Percentiles rank a stretch among this genome's conserved stretches.
These are phyloP conservation scores for Oryzias melastigma DNA, from an alignment of 2,113 vertebrate genomes.

Conservation along the genomic window DNA sequence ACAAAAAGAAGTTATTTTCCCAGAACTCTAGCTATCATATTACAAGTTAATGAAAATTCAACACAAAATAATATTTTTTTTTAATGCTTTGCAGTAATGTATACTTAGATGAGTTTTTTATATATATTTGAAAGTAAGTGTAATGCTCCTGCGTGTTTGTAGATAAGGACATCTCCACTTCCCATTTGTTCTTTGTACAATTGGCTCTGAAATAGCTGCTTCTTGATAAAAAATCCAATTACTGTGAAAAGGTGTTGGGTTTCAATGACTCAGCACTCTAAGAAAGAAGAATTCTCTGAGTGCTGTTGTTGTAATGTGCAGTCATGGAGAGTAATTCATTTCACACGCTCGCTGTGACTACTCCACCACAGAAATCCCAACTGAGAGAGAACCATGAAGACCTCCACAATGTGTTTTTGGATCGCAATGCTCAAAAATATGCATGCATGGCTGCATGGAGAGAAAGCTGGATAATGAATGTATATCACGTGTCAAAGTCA, in stretches of 20 bases:
- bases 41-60: no score
- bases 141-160: neutral
- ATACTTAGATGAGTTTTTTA: no score
- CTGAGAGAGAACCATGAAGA: no score
- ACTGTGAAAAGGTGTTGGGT: conserved; percentile 12
- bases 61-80: no score
- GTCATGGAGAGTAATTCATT: conserved; percentile 33
- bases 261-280: conserved; percentile 15
- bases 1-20: no score
- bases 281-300: conserved; percentile 16
- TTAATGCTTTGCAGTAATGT: no score
- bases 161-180: neutral
- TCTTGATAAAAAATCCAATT: conserved; percentile 40
- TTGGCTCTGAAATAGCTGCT: conserved; percentile 18
- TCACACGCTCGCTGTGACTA: conserved; percentile 2
- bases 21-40: no score
- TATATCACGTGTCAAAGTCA: no score
- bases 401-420: no score
- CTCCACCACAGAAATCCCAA: neutral
- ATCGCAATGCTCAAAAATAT: no score
- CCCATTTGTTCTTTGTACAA: neutral
- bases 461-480: no score
- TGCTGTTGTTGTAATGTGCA: conserved; percentile 33
- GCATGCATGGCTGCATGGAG: no score
- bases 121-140: neutral